Evolutionary conservation across 1,140 invertebrate genomes (phyloP).

Genomic region (Sminthurinus signatus): DNA sequence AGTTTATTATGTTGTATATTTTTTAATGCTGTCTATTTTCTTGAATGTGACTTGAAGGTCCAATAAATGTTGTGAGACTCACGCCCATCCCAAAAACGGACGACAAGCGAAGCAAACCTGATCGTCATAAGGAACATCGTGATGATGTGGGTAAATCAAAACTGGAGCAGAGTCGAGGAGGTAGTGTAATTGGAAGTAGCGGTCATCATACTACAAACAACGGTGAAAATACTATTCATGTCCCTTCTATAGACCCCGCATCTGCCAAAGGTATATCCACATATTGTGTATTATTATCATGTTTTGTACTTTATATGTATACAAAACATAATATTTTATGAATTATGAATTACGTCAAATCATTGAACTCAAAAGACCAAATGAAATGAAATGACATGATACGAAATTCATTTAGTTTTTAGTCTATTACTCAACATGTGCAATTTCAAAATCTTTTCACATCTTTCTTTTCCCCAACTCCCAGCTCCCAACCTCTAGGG

Average conservation of each 20-base stretch:
- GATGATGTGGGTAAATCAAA: slow-evolving; percentile 7
- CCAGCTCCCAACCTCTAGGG: too few species aligned
- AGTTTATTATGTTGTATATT: background rate
- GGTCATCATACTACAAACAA: slow-evolving; percentile 1
- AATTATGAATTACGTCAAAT: background rate
- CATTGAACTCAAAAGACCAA: background rate
- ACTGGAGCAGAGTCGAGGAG: background rate
- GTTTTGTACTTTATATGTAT: too few species aligned
- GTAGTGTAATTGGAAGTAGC: background rate
- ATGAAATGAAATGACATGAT: background rate
- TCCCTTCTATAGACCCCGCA: slow-evolving; percentile 30
- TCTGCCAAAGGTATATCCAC: slow-evolving; percentile 16
- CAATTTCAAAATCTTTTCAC: background rate
- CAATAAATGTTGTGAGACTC: slow-evolving; percentile 31
- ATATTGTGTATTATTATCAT: too few species aligned
- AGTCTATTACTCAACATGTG: background rate
- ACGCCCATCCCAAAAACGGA: slow-evolving; percentile 35
- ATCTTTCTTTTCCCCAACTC: too few species aligned
- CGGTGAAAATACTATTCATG: slow-evolving; percentile 15
- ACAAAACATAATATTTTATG: background rate
- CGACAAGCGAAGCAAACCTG: slow-evolving; percentile 28
- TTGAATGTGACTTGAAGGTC: too few species aligned
- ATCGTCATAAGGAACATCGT: too few species aligned
- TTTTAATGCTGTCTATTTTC: too few species aligned
- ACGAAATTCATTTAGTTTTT: background rate